Evolutionary conservation across 2,113 vertebrate species (phyloP), one percentile per base, ranked within the genome.

Genomic region (Phalacrocorax carbo): DNA sequence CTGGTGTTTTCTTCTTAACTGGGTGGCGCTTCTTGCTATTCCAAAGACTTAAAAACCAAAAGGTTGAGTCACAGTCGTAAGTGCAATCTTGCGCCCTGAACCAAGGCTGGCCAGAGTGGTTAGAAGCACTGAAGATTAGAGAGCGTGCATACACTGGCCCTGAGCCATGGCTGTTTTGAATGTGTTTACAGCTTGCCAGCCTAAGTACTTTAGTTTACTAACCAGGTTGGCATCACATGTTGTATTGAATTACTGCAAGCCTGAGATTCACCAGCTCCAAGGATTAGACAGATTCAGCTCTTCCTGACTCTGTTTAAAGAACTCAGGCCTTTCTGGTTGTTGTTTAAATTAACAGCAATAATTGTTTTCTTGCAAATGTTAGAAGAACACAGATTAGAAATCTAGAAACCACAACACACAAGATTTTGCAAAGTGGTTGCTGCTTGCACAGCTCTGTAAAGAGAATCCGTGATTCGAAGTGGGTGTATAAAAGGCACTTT

Each of bases 111-210:
- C 13, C 52, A 52, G 82, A 81, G 69, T 3, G 10, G 38, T 2
- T 55, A 42, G 78, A 62, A 86, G 90, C 66, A 64, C 69, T 79
- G 80, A 19, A 87, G 85, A 32, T 15, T 18, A 46, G 36, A 71
- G 60, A 27, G 49, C 5, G 1, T n/a, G 57, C 44, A 15, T 5
- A 25, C 1, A 0, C 77, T 96, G 94, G 92, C 95, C 76, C 27
- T 0, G 0, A 72, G 95, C 93, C 94, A 91, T 1, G 68, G 78
- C 89, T 90, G 84, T 32, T 88, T 4, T 85, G 29, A 80, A 79
- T 69, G 71, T 94, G 94, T 96, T 95, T 91, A 93, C 95, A 96
- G 83, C 86, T 73, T 94, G 92, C 87, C 95, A 95, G 83, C 76
- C 65, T 7, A 66, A 86, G 89, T 29, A n/a, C 82, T 95, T 84